These are phyloP conservation scores for Spilogale gracilis DNA, from an alignment of 2,113 vertebrate genomes.

Conservation along the genomic window DNA sequence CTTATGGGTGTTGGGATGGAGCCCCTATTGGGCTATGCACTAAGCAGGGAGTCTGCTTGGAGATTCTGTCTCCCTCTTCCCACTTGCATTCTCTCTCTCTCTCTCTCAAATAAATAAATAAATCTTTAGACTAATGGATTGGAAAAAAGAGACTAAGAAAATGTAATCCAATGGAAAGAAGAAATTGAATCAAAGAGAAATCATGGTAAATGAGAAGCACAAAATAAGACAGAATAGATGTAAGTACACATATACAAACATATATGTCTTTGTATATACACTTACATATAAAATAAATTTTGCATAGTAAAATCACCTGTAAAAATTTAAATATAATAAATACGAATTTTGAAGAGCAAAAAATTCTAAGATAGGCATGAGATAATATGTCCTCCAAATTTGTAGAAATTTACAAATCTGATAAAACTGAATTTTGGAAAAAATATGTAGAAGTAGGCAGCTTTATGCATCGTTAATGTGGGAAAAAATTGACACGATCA, in stretches of 20 bases:
- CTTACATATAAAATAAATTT: background rate
- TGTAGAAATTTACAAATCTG: background rate
- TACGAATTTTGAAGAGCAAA: background rate
- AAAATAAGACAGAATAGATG: background rate
- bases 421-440: background rate
- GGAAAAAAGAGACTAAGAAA: background rate
- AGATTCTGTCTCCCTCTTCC: background rate
- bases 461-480: background rate
- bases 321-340: background rate
- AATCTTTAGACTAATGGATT: background rate
- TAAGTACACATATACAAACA: background rate
- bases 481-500: background rate
- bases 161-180: background rate
- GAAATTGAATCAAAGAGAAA: background rate
- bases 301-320: background rate
- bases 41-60: background rate
- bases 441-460: background rate
- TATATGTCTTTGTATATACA: too few species aligned
- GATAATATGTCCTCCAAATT: background rate
- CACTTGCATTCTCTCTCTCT: background rate
- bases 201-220: background rate
- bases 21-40: background rate
- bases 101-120: background rate
- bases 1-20: background rate
- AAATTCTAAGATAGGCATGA: background rate